Conservation (phyloP, 2,113 vertebrate genomes). For the Urocolius indicus region DNA sequence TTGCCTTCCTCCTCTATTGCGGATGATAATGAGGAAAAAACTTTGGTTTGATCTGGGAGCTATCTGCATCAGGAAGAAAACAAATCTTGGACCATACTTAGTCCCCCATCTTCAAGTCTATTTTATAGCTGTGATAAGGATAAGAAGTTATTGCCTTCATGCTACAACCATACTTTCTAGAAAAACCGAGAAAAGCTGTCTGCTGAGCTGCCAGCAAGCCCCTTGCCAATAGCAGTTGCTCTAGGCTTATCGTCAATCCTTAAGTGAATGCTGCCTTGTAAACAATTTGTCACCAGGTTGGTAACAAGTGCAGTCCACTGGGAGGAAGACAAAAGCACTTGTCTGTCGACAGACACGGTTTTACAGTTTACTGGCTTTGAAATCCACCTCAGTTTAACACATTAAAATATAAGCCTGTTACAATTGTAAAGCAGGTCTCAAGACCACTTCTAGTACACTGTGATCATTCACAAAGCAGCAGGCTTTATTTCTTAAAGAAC, state of each 20-base stretch:
- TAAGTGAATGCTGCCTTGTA: fast-evolving
- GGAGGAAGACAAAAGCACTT: neutral
- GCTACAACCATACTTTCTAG: neutral
- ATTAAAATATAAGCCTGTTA: neutral
- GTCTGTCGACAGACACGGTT: neutral
- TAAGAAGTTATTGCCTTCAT: neutral
- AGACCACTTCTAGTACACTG: neutral
- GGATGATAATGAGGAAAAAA: neutral
- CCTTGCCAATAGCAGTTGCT: neutral
- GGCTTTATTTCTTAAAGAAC: neutral
- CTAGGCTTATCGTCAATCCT: neutral
- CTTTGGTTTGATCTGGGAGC: neutral
- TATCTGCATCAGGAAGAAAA: neutral
- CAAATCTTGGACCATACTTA: neutral
- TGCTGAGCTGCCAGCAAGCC: neutral
- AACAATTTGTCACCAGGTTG: neutral
- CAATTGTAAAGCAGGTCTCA: neutral
- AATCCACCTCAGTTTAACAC: neutral
- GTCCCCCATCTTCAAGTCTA: neutral
- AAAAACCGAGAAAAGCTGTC: neutral
- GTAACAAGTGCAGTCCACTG: neutral
- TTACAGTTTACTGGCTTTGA: neutral
- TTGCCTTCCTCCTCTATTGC: neutral
- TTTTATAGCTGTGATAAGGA: neutral
- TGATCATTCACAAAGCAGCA: neutral